These are phyloP conservation scores for Tachina fera DNA, from an alignment of 2,888 invertebrate species.

Conservation along the genomic window DNA sequence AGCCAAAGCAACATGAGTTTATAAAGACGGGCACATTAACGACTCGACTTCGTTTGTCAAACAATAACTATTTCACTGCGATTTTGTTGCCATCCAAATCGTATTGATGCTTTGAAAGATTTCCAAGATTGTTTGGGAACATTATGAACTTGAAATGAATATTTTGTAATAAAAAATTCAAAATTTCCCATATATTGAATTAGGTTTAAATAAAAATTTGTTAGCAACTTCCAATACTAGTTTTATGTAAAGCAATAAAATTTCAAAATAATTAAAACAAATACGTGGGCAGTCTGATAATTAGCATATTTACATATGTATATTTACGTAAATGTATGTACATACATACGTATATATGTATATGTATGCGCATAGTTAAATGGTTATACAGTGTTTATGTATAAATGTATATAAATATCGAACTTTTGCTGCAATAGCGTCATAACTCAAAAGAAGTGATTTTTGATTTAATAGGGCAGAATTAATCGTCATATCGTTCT, in stretches of 20 bases:
- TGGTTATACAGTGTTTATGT: neutral
- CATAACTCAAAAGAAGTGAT: no score
- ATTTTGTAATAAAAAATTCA: neutral
- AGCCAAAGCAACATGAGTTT: no score
- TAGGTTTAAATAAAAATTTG: neutral
- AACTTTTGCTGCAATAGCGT: no score
- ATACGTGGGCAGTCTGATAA: constrained; percentile 44
- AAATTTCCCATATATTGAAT: neutral
- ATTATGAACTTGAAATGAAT: neutral
- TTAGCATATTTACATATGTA: constrained; percentile 3
- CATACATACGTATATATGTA: neutral
- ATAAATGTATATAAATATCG: no score
- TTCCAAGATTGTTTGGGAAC: neutral
- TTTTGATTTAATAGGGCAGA: no score
- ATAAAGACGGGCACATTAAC: no score
- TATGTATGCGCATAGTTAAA: neutral
- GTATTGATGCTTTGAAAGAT: neutral
- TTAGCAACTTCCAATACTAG: neutral
- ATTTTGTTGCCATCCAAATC: no score
- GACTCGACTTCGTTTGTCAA: no score
- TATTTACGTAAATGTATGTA: neutral
- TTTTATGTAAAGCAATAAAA: constrained; percentile 6
- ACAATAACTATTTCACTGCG: no score
- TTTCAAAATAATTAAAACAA: constrained; percentile 18
- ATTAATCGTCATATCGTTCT: no score